Base-by-base conservation (phyloP, 2,888 invertebrate species). In the Pristionchus mayeri region DNA sequence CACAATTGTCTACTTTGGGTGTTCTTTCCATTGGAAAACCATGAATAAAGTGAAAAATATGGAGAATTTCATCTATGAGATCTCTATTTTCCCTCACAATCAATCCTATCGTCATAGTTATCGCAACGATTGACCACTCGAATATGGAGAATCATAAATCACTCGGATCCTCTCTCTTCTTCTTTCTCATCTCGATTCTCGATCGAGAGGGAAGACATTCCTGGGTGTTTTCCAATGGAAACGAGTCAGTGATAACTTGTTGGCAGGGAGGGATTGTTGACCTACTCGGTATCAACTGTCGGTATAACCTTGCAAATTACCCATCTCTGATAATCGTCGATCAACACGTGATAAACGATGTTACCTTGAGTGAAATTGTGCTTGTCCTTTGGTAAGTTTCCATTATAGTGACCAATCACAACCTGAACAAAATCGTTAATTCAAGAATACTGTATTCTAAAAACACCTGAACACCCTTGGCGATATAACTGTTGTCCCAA, bases 381-480 rank as follows among this genome's bases (percentile, higher is more conserved):
- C 54, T 89, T 90, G 75, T 92, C 91, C 40, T 89, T 88, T 9
- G 92, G 91, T 67, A 93, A 84, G 79, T 93, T 93, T 2, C 93
- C 93, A 78, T 92, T 93, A 86, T 92, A 93, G 84, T 93, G 93
- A 1, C 93, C 93, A 82, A 93, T 92, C 4, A 93, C 90, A 37
- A 93, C 89, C 87, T 93, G 90, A 34, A 78, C 21, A 57, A 57
- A 57, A 34, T 30, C 37, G 40, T 63, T 34, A 44, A 21, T 84
- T 60, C 54, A 37, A 44, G 44, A 44, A 44, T 44, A 9, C 44
- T 44, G 13, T 44, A 44, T 16, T 21, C 16, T 21, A 21, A 30
- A n/a, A n/a, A 37, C 4, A 82, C 82, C 82, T 82, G 82, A n/a
- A 82, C 82, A 21, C 85, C 84, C 63, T 84, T 78, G n/a, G 34